phyloP scores from a whole-genome alignment of 2,113 vertebrate genomes.

The Solea senegalensis region DNA sequence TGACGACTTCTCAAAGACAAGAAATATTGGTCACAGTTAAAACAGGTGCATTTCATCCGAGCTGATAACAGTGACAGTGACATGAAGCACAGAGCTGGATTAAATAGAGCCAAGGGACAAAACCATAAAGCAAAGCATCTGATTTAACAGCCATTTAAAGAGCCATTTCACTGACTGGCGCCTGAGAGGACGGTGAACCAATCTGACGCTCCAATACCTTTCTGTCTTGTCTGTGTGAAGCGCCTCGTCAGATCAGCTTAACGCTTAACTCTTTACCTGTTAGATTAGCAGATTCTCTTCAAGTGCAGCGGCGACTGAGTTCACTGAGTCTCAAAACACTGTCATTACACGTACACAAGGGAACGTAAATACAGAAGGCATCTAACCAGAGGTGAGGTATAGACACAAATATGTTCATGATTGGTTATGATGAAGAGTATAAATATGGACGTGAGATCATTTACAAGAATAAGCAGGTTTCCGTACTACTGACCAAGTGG shows the following conservation, averaged over 20 bases:
- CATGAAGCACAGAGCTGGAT: not conserved
- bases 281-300: too few species aligned
- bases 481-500: constrained; percentile 2
- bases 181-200: not conserved
- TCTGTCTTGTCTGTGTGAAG: not conserved
- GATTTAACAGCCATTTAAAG: not conserved
- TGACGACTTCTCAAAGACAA: not conserved
- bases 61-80: not conserved
- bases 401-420: too few species aligned
- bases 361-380: too few species aligned
- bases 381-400: too few species aligned
- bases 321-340: too few species aligned
- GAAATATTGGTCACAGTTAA: not conserved
- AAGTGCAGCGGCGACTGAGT: too few species aligned
- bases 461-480: not conserved
- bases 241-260: too few species aligned
- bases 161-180: not conserved
- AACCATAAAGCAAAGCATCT: not conserved
- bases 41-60: not conserved
- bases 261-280: too few species aligned
- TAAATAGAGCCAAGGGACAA: not conserved
- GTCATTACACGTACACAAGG: too few species aligned
- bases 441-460: too few species aligned
- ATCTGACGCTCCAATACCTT: not conserved
- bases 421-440: too few species aligned